These are phyloP conservation scores for Penaeus chinensis DNA, from an alignment of 1,140 invertebrate species.

Conservation along the genomic window DNA sequence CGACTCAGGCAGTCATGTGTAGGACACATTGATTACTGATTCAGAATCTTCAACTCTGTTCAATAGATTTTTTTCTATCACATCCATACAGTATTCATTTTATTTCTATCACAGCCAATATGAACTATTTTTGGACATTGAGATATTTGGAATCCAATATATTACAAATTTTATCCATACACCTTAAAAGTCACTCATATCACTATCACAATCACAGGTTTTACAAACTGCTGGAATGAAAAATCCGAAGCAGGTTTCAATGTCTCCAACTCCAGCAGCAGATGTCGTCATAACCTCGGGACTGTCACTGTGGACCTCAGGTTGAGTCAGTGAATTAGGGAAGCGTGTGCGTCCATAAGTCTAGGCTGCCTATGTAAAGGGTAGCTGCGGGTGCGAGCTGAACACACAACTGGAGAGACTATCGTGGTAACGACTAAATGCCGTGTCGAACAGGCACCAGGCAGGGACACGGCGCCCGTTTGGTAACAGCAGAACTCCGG, in stretches of 20 bases:
- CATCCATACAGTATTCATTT: conserved; percentile 51
- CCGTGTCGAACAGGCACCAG: conserved; percentile 13
- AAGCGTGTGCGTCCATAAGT: conserved; percentile 57
- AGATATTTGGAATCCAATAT: conserved; percentile 51
- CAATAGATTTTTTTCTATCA: conserved; percentile 37
- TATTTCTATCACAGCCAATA: conserved; percentile 62
- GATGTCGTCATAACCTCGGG: conserved; percentile 28
- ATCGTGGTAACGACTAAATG: conserved; percentile 50
- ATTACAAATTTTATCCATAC: conserved; percentile 55
- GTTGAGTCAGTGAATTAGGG: conserved; percentile 48
- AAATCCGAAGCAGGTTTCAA: conserved; percentile 61
- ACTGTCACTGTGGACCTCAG: conserved; percentile 50
- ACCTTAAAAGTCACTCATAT: conserved; percentile 54
- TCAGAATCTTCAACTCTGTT: conserved; percentile 54
- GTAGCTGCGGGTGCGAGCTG: conserved; percentile 55
- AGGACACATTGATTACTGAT: conserved; percentile 62
- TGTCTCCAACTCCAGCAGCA: conserved; percentile 52
- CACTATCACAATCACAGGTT: conserved; percentile 58
- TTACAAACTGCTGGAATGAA: conserved; percentile 60
- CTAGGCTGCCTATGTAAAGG: conserved; percentile 56
- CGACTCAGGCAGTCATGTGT: conserved; percentile 55
- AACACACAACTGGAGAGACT: conserved; percentile 56
- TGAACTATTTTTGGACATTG: conserved; percentile 40
- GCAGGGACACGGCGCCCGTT: conserved; percentile 33
- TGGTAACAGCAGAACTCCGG: conserved; percentile 50